Conservation (phyloP, 2,888 invertebrate species). For the Meteorus cinctellus region DNA sequence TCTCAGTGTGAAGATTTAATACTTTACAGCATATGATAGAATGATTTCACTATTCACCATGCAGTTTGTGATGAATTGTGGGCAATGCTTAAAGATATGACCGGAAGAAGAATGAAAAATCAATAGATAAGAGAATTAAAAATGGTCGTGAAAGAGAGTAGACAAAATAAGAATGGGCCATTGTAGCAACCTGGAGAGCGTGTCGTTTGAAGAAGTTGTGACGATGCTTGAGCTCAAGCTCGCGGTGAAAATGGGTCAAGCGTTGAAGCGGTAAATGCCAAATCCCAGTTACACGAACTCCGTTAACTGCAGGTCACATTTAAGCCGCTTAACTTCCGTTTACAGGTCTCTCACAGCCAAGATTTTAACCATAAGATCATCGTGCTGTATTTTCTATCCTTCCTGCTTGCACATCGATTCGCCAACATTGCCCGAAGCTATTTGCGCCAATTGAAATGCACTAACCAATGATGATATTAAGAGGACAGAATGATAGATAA, state of each 20-base stretch:
- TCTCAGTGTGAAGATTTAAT: too few relatives aligned
- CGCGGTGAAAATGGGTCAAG: constrained; percentile 51
- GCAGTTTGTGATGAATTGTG: not conserved
- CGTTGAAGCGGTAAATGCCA: constrained; percentile 50
- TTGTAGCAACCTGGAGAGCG: constrained; percentile 26
- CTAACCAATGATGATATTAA: constrained; percentile 31
- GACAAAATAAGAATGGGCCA: constrained; percentile 29
- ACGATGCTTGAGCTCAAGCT: constrained; percentile 1
- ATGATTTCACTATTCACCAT: too few relatives aligned
- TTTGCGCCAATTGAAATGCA: constrained; percentile 12
- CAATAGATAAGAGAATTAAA: not conserved
- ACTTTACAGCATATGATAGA: too few relatives aligned
- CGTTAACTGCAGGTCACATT: constrained; percentile 43
- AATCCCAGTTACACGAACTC: constrained; percentile 43
- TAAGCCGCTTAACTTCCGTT: constrained; percentile 56
- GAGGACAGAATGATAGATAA: constrained; percentile 11
- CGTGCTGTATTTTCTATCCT: constrained; percentile 23
- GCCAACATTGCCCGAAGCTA: constrained; percentile 25
- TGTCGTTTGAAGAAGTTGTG: constrained; percentile 25
- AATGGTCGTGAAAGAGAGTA: not conserved
- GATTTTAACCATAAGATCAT: constrained; percentile 42
- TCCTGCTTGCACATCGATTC: not conserved
- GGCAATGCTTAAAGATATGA: not conserved
- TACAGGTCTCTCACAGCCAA: constrained; percentile 40
- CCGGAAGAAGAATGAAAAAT: not conserved